Percentiles rank a stretch among this genome's conserved stretches.
These are phyloP conservation scores for Isichthys henryi DNA, from an alignment of 2,113 vertebrate species.

Conservation along the genomic window DNA sequence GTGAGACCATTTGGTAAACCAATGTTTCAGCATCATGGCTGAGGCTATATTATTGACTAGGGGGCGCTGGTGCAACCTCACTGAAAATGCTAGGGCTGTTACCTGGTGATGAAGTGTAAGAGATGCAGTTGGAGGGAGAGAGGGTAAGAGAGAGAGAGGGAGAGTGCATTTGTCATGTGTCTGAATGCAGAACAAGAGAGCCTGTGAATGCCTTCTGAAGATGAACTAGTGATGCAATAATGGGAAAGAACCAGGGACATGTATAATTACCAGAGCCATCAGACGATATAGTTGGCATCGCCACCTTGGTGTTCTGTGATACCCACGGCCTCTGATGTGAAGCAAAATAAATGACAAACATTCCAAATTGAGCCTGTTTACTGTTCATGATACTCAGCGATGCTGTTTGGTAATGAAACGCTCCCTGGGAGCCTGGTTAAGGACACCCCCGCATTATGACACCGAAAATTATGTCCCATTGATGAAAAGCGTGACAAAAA, in stretches of 20 bases:
- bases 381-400: neutral
- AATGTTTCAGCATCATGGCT: neutral
- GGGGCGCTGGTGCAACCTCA: neutral
- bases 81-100: neutral
- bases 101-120: neutral
- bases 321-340: constrained; percentile 2
- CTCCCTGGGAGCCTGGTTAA: neutral
- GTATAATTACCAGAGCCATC: constrained; percentile 4
- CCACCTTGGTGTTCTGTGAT: neutral
- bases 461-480: neutral
- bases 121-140: neutral
- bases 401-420: neutral
- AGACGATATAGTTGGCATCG: neutral
- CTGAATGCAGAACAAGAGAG: neutral
- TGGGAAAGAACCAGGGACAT: neutral
- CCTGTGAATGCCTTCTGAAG: neutral
- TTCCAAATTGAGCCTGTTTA: neutral
- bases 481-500: neutral
- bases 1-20: neutral
- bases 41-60: neutral
- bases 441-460: neutral
- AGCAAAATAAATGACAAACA: neutral
- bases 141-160: neutral
- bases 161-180: neutral
- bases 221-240: constrained; percentile 3